phyloP scores from a whole-genome alignment of 2,797 vertebrate genomes.

The Syncerus caffer region DNA sequence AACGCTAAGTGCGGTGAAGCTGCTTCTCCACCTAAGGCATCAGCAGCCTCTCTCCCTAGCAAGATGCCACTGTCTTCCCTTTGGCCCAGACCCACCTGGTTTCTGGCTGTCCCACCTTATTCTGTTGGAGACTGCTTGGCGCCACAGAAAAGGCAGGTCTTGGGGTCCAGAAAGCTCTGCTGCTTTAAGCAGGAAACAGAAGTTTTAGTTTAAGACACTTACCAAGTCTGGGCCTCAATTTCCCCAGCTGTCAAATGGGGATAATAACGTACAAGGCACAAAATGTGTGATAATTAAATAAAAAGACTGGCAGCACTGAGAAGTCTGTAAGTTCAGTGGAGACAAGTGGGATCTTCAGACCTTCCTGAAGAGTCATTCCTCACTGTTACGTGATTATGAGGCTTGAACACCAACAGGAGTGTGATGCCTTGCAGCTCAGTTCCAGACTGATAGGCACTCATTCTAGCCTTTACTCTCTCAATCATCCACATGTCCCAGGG shows the following conservation, averaged over 20 bases:
- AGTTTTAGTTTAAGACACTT: not conserved
- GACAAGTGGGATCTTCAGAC: not conserved
- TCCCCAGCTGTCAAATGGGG: not conserved
- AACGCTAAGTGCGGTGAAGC: not conserved
- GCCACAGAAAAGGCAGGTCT: not conserved
- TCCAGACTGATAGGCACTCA: not conserved
- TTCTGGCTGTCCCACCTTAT: not conserved
- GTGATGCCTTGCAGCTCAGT: rapidly evolving
- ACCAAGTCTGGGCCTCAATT: not conserved
- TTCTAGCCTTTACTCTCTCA: not conserved
- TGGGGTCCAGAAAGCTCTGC: too few species aligned
- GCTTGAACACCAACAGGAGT: not conserved
- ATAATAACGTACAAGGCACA: not conserved
- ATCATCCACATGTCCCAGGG: rapidly evolving
- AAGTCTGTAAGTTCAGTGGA: not conserved
- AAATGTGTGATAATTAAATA: not conserved
- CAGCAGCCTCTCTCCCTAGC: not conserved
- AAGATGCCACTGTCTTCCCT: not conserved
- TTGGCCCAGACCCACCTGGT: too few species aligned
- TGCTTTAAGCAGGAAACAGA: not conserved
- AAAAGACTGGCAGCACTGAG: not conserved
- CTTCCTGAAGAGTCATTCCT: not conserved
- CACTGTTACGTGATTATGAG: not conserved
- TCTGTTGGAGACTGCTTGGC: not conserved
- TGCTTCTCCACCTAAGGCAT: not conserved